These are phyloP conservation scores for Lepidurus arcticus DNA, from an alignment of 1,140 invertebrate genomes.

Conservation along the genomic window DNA sequence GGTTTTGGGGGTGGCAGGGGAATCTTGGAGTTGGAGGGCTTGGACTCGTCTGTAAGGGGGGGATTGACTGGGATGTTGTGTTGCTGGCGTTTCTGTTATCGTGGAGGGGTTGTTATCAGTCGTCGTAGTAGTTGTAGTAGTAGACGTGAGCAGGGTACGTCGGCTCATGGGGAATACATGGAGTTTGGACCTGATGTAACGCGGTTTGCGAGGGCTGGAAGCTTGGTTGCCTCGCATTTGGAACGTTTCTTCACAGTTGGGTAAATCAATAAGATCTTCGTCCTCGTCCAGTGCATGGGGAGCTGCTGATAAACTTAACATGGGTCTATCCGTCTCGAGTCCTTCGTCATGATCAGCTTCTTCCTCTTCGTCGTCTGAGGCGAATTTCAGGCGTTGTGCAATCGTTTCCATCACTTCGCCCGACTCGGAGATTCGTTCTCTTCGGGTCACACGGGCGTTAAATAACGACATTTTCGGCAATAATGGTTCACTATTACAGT, in stretches of 20 bases:
- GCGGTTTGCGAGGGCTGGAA: background rate
- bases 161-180: conserved; percentile 4
- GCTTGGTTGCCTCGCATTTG: background rate
- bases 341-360: background rate
- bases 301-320: background rate
- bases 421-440: background rate
- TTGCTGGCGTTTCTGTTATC: background rate
- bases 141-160: conserved; percentile 3
- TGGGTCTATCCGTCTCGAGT: background rate
- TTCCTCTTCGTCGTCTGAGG: background rate
- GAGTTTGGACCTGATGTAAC: background rate
- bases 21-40: conserved; percentile 72
- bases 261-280: background rate
- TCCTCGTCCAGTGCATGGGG: background rate
- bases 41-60: conserved; percentile 78
- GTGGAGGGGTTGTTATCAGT: background rate
- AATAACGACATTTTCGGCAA: background rate
- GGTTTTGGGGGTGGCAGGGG: conserved; percentile 77
- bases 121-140: background rate
- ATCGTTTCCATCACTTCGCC: conserved; percentile 6
- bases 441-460: background rate
- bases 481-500: too few species aligned
- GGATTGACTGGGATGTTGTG: conserved; percentile 36
- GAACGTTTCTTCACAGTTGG: background rate
- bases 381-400: background rate